Evolutionary conservation across 2,113 vertebrate species (phyloP).

Genomic region (Emydocephalus ijimae): DNA sequence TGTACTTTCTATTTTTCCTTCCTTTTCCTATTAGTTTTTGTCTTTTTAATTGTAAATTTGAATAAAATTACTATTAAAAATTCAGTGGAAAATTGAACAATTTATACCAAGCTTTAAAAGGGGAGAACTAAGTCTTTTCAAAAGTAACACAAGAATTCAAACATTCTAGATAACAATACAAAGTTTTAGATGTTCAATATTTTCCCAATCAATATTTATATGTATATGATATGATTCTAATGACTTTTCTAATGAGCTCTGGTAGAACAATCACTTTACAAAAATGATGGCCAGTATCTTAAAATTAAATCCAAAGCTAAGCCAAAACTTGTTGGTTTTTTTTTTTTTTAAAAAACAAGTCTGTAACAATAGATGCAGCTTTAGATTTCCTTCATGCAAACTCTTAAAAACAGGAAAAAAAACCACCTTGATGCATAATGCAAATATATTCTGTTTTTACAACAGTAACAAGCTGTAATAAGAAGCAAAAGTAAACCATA

Average conservation of each 20-base stretch:
- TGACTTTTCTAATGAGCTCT: conserved; percentile 62
- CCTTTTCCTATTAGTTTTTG: neutral
- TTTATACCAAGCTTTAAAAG: conserved; percentile 73
- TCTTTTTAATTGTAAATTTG: neutral
- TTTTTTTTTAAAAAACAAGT: conserved; percentile 52
- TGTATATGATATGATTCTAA: conserved; percentile 77
- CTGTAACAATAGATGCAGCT: conserved; percentile 74
- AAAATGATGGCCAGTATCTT: conserved; percentile 69
- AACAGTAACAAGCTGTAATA: conserved; percentile 57
- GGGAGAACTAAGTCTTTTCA: conserved; percentile 64
- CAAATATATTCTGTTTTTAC: conserved; percentile 72
- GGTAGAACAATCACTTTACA: conserved; percentile 76
- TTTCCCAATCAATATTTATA: conserved; percentile 81
- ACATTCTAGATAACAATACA: conserved; percentile 73
- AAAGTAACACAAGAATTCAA: conserved; percentile 62
- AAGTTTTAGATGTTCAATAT: conserved; percentile 78
- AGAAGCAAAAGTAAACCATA: conserved; percentile 33
- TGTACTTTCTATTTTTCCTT: neutral
- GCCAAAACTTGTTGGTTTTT: neutral
- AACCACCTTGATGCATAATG: conserved; percentile 72
- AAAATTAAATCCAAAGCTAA: conserved; percentile 68
- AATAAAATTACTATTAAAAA: conserved; percentile 9
- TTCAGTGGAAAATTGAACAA: conserved; percentile 74
- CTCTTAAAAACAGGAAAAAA: conserved; percentile 75
- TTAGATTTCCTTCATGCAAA: conserved; percentile 81